Percentiles rank a stretch among this genome's conserved stretches.
Evolutionary conservation across 2,113 vertebrate species (phyloP).

Genomic region (Salvator merianae): DNA sequence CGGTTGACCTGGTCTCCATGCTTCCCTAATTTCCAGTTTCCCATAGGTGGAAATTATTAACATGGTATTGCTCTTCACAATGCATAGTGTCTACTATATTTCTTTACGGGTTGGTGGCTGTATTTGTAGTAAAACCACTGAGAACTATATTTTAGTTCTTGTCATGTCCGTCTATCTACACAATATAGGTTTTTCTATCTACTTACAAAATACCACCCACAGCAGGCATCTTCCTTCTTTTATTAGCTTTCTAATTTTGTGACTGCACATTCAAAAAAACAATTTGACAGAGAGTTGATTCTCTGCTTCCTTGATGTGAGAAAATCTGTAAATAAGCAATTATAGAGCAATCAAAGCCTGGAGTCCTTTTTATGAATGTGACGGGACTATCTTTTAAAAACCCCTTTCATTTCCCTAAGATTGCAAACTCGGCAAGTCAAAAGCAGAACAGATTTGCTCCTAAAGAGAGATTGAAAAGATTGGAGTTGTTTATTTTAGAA

Average conservation of each 20-base stretch:
- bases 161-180: constrained; percentile 5
- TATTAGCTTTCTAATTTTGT: constrained; percentile 58
- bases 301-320: constrained; percentile 20
- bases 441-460: constrained; percentile 2
- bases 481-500: constrained; percentile 36
- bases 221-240: constrained; percentile 34
- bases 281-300: constrained; percentile 36
- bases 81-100: too few species aligned
- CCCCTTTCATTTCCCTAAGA: constrained; percentile 1
- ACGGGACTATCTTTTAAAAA: constrained; percentile 20
- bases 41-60: too few species aligned
- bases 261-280: constrained; percentile 4
- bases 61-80: too few species aligned
- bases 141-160: constrained; percentile 4
- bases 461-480: constrained; percentile 27
- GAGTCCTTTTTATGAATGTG: constrained; percentile 14
- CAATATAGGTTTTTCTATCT: constrained; percentile 40
- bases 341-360: constrained; percentile 29
- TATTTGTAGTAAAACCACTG: constrained; percentile 27
- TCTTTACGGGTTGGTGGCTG: too few species aligned
- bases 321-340: constrained; percentile 47
- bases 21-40: too few species aligned
- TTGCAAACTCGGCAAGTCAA: constrained; percentile 22
- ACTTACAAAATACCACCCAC: constrained; percentile 36
- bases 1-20: too few species aligned